These are phyloP conservation scores for Phrynosoma platyrhinos DNA, from an alignment of 2,113 vertebrate species.

Conservation along the genomic window DNA sequence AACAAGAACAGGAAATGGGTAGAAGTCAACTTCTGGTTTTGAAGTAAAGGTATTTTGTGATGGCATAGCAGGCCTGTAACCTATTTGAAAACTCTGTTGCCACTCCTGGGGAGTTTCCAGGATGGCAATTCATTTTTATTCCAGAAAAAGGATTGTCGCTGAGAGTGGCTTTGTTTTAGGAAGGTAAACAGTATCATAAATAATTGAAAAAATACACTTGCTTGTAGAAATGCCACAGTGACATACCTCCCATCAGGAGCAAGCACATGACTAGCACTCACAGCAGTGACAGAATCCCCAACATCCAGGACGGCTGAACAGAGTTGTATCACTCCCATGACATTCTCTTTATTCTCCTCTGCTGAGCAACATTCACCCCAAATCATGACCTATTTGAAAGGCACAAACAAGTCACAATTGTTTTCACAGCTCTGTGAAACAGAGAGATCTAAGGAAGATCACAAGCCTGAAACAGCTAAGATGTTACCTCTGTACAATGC, in stretches of 20 bases:
- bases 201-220: too few species aligned
- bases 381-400: conserved; percentile 84
- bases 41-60: too few species aligned
- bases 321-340: conserved; percentile 72
- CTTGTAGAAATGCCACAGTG: neutral
- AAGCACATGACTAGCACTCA: conserved; percentile 82
- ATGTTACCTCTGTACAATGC: too few species aligned
- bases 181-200: too few species aligned
- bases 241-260: conserved; percentile 82
- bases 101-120: too few species aligned
- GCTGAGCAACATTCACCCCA: conserved; percentile 85
- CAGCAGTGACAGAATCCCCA: conserved; percentile 90
- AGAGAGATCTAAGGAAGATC: neutral
- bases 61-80: too few species aligned
- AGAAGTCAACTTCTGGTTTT: too few species aligned
- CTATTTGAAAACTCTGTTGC: too few species aligned
- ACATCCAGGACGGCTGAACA: conserved; percentile 89
- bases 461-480: neutral
- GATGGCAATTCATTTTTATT: too few species aligned
- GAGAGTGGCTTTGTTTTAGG: too few species aligned
- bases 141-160: too few species aligned
- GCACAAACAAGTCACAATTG: neutral
- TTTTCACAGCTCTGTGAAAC: neutral
- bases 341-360: conserved; percentile 54
- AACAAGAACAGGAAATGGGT: too few species aligned